Percentiles rank a stretch among this genome's conserved stretches.
These are phyloP conservation scores for Hypotaenidia philippensis DNA, from an alignment of 2,797 vertebrate genomes.

Conservation along the genomic window DNA sequence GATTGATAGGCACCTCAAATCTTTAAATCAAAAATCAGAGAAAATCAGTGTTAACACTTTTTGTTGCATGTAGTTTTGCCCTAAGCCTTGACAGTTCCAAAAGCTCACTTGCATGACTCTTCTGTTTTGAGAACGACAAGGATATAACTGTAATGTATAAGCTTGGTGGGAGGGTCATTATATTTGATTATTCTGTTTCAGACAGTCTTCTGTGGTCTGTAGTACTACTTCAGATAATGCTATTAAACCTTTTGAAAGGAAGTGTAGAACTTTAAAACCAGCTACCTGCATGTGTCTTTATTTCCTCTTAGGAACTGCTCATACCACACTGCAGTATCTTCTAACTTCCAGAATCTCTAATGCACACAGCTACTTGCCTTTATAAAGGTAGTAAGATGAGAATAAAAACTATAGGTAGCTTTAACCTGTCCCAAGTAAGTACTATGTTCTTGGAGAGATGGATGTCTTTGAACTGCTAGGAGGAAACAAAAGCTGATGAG, in stretches of 20 bases:
- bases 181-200: neutral
- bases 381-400: neutral
- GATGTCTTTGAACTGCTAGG: neutral
- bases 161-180: neutral
- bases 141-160: neutral
- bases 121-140: neutral
- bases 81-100: neutral
- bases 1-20: neutral
- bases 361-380: neutral
- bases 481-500: neutral
- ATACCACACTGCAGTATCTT: neutral
- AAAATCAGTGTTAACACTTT: neutral
- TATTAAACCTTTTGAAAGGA: conserved; percentile 54
- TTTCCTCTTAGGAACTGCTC: neutral
- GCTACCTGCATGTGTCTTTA: neutral
- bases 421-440: neutral
- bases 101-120: neutral
- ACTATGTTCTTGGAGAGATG: neutral
- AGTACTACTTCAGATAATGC: neutral
- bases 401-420: neutral
- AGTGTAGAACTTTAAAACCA: conserved; percentile 1
- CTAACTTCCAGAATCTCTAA: neutral
- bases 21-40: neutral
- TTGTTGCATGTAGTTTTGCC: neutral
- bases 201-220: neutral